Evolutionary conservation across 2,797 vertebrate species (phyloP).

Genomic region (Pogoniulus pusillus): DNA sequence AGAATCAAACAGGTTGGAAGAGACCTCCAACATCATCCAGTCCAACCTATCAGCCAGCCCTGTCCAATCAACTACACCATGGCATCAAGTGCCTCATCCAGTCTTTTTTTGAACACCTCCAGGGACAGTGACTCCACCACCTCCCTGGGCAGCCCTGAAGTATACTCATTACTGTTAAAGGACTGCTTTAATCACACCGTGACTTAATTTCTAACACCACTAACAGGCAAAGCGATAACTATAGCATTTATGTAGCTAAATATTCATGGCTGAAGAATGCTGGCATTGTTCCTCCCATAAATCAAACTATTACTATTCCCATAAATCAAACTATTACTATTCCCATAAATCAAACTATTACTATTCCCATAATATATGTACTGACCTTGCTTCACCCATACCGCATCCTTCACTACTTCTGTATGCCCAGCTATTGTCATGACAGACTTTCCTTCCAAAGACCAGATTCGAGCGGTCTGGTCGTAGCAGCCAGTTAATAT

Average conservation of each 20-base stretch:
- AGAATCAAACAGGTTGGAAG: no score
- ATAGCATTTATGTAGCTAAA: background rate
- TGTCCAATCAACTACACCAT: no score
- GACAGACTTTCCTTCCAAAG: slow-evolving; percentile 89
- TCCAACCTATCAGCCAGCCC: no score
- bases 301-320: background rate
- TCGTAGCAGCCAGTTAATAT: slow-evolving; percentile 96
- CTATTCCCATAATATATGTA: background rate
- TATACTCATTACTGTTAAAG: background rate
- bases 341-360: background rate
- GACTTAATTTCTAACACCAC: background rate
- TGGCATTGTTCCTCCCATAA: background rate
- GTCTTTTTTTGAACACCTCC: no score
- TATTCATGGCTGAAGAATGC: background rate
- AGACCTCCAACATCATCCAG: no score
- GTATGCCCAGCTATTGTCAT: slow-evolving; percentile 89
- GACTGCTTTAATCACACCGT: background rate
- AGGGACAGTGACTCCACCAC: no score
- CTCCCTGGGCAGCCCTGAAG: no score
- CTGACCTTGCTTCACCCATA: slow-evolving; percentile 95
- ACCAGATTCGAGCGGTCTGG: slow-evolving; percentile 94
- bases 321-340: no score
- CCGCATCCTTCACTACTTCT: slow-evolving; percentile 94
- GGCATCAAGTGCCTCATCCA: no score
- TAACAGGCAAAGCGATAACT: background rate